Evolutionary conservation across 2,113 vertebrate species (phyloP).

Genomic region (Gavialis gangeticus): DNA sequence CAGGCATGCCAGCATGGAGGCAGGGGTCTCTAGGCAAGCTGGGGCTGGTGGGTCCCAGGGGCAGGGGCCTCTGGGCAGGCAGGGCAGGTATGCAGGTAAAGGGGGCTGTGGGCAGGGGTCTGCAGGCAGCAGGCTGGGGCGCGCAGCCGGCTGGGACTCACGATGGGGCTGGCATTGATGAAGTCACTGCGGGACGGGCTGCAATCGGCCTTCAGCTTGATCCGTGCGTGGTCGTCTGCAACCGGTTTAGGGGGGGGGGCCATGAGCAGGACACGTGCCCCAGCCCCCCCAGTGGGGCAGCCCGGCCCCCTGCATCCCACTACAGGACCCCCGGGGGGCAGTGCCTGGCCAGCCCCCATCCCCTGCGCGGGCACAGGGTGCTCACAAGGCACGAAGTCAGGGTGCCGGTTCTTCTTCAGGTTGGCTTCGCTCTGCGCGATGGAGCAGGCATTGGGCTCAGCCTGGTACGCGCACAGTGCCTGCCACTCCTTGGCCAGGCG

Average conservation of each 20-base stretch:
- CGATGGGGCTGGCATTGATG: constrained; percentile 96
- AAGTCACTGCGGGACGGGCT: constrained; percentile 92
- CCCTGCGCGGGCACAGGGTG: background rate
- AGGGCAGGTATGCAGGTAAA: background rate
- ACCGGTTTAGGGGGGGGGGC: background rate
- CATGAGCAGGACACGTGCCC: background rate
- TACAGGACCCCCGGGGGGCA: fast-evolving
- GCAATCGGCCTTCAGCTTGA: constrained; percentile 92
- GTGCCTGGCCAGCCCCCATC: background rate
- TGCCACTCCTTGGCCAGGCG: constrained; percentile 97
- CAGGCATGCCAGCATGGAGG: background rate
- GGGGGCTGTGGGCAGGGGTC: background rate
- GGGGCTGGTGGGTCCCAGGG: fast-evolving
- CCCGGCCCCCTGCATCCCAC: fast-evolving
- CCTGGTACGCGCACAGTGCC: constrained; percentile 94
- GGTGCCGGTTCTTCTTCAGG: constrained; percentile 92
- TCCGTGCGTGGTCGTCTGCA: constrained; percentile 93
- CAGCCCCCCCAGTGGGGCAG: background rate
- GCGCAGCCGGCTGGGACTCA: constrained; percentile 77
- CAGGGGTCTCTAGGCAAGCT: background rate
- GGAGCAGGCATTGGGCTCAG: constrained; percentile 89
- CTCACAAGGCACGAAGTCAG: constrained; percentile 93
- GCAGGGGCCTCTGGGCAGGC: background rate
- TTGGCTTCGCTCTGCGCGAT: constrained; percentile 85
- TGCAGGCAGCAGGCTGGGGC: background rate